These are phyloP conservation scores for Chlamydotis undulata DNA, from an alignment of 2,113 vertebrate species.

Conservation along the genomic window DNA sequence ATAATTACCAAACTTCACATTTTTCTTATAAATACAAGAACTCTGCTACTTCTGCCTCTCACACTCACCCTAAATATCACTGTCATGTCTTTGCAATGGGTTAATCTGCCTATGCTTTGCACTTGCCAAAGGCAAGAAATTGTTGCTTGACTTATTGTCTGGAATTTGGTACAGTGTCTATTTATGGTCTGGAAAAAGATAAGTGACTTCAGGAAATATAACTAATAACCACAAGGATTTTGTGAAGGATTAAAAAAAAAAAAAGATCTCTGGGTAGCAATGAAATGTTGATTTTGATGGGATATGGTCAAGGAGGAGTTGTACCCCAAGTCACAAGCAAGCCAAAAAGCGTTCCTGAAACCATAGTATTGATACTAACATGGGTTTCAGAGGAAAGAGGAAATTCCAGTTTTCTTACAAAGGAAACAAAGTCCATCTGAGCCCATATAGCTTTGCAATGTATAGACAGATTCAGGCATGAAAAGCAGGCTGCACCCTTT, in stretches of 20 bases:
- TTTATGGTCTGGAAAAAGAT: neutral
- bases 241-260: neutral
- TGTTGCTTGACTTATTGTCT: neutral
- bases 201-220: neutral
- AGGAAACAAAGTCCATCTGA: neutral
- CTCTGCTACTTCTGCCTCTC: neutral
- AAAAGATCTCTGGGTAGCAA: neutral
- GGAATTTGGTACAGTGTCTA: neutral
- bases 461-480: neutral
- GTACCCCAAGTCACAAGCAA: neutral
- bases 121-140: neutral
- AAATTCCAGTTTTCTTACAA: neutral
- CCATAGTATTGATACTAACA: neutral
- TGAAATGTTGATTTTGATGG: neutral
- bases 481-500: neutral
- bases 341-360: neutral
- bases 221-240: neutral
- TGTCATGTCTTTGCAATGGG: neutral
- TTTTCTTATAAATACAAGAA: neutral
- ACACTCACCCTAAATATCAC: neutral
- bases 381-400: neutral
- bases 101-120: neutral
- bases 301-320: neutral
- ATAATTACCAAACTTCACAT: neutral
- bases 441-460: neutral